Evolutionary conservation across 2,113 vertebrate species (phyloP).

Genomic region (Oryzias javanicus): DNA sequence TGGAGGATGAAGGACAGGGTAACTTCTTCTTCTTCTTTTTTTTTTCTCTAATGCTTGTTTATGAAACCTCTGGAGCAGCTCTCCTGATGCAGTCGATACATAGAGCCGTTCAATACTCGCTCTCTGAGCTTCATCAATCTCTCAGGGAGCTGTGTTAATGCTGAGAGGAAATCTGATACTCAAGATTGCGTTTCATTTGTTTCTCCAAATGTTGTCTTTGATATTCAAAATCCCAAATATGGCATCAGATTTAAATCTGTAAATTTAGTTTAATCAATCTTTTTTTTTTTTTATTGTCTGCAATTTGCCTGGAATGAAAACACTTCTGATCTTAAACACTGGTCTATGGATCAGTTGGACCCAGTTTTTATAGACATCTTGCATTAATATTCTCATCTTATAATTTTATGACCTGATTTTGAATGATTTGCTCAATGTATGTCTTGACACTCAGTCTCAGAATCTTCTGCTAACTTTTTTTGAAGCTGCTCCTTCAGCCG

Average conservation of each 20-base stretch:
- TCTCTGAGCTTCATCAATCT: neutral
- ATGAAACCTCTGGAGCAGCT: neutral
- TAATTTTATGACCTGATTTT: too few species aligned
- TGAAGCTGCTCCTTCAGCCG: too few species aligned
- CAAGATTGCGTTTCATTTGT: neutral
- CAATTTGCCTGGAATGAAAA: neutral
- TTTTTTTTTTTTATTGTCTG: neutral
- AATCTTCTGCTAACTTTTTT: too few species aligned
- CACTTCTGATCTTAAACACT: too few species aligned
- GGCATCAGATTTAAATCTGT: neutral
- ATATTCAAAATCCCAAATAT: neutral
- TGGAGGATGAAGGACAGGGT: slow-evolving; percentile 99
- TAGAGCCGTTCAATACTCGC: neutral
- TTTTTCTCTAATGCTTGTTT: slow-evolving; percentile 17
- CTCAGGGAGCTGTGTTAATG: neutral
- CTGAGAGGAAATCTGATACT: neutral
- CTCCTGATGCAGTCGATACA: neutral
- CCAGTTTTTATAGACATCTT: too few species aligned
- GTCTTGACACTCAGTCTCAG: too few species aligned
- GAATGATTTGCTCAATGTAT: too few species aligned
- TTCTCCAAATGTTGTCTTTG: neutral
- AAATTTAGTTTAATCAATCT: neutral
- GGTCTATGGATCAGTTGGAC: too few species aligned
- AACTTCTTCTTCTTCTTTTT: slow-evolving; percentile 43
- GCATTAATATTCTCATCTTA: too few species aligned